Conservation (phyloP, 2,113 vertebrate species). For the Anseranas semipalmata region DNA sequence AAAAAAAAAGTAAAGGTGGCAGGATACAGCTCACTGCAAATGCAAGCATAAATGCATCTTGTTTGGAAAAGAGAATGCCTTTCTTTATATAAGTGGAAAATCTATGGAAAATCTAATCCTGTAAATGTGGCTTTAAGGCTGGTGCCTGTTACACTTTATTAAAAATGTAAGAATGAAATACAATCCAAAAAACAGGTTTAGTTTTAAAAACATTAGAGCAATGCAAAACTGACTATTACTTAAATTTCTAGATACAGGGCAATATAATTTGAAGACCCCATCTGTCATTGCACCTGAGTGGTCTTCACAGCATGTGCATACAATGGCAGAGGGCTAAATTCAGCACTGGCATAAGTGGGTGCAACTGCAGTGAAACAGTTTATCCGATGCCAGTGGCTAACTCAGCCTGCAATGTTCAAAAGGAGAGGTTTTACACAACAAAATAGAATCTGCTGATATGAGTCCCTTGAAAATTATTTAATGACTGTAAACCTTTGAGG, state of each 20-base stretch:
- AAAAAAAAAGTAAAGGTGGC: neutral
- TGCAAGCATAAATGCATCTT: neutral
- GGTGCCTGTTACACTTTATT: neutral
- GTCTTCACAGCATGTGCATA: rapidly evolving
- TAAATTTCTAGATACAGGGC: neutral
- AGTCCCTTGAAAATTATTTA: constrained; percentile 41
- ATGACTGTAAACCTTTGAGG: neutral
- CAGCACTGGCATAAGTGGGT: neutral
- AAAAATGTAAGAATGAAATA: constrained; percentile 1
- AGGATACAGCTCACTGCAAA: neutral
- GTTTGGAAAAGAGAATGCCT: neutral
- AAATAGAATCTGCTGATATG: neutral
- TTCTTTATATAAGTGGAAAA: neutral
- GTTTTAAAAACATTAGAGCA: neutral
- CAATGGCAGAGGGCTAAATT: neutral
- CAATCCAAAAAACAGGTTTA: neutral
- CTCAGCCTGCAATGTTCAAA: neutral
- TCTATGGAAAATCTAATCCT: constrained; percentile 4
- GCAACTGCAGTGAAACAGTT: neutral
- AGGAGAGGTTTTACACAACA: constrained; percentile 8
- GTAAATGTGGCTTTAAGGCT: neutral
- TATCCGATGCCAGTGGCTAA: rapidly evolving
- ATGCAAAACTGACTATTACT: constrained; percentile 14
- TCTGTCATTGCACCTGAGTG: constrained; percentile 31
- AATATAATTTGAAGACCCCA: constrained; percentile 8